Conservation (phyloP, 2,797 vertebrate genomes). For the Psittacula echo region DNA sequence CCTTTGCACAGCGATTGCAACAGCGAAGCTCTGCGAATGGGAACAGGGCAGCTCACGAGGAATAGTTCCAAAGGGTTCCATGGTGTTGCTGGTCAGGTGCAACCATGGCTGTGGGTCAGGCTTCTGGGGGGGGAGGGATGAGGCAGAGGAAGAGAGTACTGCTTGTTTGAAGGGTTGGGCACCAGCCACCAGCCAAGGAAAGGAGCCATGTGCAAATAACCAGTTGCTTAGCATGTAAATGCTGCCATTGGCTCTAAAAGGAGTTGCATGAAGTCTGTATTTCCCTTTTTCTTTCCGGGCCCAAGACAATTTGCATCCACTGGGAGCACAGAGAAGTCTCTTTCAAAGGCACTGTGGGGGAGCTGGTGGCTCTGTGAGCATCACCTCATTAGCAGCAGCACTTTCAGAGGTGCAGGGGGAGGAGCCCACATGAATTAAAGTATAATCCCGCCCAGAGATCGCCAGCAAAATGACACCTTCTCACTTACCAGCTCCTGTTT, state of each 20-base stretch:
- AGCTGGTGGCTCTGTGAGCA: not conserved
- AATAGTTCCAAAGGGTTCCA: not conserved
- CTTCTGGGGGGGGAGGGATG: not conserved
- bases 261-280: not conserved
- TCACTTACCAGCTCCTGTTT: not conserved
- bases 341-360: not conserved
- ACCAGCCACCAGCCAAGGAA: not conserved
- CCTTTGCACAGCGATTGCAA: not conserved
- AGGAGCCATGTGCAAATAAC: fast-evolving
- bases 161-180: not conserved
- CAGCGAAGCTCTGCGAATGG: not conserved
- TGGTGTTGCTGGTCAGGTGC: not conserved
- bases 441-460: not conserved
- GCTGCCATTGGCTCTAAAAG: not conserved
- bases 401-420: not conserved
- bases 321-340: not conserved
- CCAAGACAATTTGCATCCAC: not conserved
- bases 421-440: not conserved
- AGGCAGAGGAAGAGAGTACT: not conserved
- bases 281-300: not conserved
- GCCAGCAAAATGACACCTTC: not conserved
- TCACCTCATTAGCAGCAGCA: fast-evolving
- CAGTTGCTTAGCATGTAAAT: not conserved
- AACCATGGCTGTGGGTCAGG: not conserved
- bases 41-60: not conserved